Percentiles rank a stretch among this genome's conserved stretches.
phyloP scores from a whole-genome alignment of 2,797 vertebrate genomes.

The Galaxias olidus region DNA sequence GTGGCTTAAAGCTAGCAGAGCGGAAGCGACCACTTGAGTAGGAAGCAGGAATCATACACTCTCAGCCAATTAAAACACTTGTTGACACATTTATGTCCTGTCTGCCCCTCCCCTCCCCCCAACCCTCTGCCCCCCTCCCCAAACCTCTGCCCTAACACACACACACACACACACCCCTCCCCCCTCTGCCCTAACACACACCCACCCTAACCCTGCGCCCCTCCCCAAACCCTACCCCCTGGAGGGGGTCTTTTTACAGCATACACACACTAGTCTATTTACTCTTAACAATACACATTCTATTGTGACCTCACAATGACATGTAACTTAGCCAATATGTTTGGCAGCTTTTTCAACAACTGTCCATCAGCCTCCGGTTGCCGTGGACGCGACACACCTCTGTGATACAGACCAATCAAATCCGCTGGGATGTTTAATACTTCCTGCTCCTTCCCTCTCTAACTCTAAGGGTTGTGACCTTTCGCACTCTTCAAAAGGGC shows the following conservation, averaged over 20 bases:
- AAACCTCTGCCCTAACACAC: background rate
- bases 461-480: too few species aligned
- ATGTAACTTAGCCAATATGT: too few species aligned
- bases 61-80: constrained; percentile 57
- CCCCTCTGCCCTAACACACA: background rate
- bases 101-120: constrained; percentile 37
- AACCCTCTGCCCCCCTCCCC: background rate
- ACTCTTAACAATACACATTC: too few species aligned
- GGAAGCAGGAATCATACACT: constrained; percentile 58
- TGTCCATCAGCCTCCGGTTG: too few species aligned
- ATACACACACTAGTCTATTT: too few species aligned
- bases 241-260: too few species aligned
- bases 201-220: too few species aligned
- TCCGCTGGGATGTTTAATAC: constrained; percentile 5
- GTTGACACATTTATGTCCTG: constrained; percentile 60
- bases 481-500: too few species aligned
- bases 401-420: background rate
- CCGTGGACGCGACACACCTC: constrained; percentile 2
- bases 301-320: too few species aligned
- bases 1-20: constrained; percentile 39
- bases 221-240: too few species aligned
- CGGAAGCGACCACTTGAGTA: constrained; percentile 49
- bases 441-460: background rate
- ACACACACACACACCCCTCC: background rate
- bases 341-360: too few species aligned